Conservation (phyloP, 2,797 vertebrate species). For the Lepilemur septentrionalis region DNA sequence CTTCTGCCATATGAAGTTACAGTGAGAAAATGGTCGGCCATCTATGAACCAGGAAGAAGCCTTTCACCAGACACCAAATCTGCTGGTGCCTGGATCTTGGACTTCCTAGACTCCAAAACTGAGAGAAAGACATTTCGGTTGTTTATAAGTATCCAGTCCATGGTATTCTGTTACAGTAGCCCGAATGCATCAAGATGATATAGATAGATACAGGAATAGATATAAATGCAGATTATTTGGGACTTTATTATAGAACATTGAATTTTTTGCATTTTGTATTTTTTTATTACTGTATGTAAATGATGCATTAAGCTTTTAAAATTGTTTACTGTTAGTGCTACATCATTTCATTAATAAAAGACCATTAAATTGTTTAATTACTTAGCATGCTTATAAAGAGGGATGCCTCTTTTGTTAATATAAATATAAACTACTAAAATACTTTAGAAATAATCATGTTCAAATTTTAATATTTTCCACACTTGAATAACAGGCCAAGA, state of each 20-base stretch:
- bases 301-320: neutral
- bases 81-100: neutral
- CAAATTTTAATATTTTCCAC: neutral
- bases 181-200: neutral
- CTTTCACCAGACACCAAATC: neutral
- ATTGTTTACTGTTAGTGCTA: neutral
- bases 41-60: neutral
- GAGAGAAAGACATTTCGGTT: neutral
- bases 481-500: neutral
- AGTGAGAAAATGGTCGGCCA: neutral
- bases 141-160: neutral
- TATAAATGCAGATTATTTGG: neutral
- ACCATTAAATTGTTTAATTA: neutral
- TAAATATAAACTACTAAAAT: neutral
- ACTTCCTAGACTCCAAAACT: neutral
- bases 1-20: neutral
- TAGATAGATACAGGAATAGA: too few species aligned
- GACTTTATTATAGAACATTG: neutral
- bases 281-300: neutral
- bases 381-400: neutral
- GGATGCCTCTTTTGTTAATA: neutral
- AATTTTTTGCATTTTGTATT: neutral
- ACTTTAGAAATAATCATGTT: neutral
- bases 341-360: neutral
- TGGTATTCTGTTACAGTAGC: neutral